Percentiles rank a stretch among this genome's conserved stretches.
Conservation (phyloP, 2,113 vertebrate species). For the Probosciger aterrimus region DNA sequence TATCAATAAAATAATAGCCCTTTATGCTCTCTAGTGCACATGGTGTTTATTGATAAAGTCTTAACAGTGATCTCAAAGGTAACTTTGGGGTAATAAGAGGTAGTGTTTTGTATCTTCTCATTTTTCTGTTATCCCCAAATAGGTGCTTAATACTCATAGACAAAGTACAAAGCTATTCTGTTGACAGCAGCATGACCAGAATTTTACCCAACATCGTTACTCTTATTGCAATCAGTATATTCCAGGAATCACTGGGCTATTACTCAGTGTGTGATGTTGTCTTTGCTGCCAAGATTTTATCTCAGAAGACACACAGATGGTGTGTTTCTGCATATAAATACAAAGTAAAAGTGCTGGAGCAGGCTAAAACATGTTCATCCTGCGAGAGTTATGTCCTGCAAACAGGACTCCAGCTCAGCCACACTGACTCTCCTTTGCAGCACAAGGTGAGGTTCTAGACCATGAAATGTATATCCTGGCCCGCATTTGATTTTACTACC, state of each 20-base stretch:
- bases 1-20: neutral
- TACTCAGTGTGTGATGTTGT: slow-evolving; percentile 52
- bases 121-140: neutral
- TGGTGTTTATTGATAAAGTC: neutral
- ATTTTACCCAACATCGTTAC: slow-evolving; percentile 8
- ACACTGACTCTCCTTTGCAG: neutral
- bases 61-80: neutral
- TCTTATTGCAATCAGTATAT: slow-evolving; percentile 13
- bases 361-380: neutral
- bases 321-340: slow-evolving; percentile 43
- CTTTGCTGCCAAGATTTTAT: slow-evolving; percentile 53
- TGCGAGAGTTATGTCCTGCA: neutral
- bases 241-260: slow-evolving; percentile 52
- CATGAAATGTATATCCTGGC: neutral
- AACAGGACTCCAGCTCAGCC: neutral
- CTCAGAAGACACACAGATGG: slow-evolving; percentile 66
- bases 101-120: neutral
- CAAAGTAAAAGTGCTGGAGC: slow-evolving; percentile 7
- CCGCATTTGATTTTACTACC: neutral
- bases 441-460: neutral
- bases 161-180: neutral
- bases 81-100: neutral
- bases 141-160: neutral
- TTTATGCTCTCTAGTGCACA: neutral
- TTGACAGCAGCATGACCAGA: neutral